Evolutionary conservation across 1,140 invertebrate genomes (phyloP), one percentile per base, ranked within the genome.

Genomic region (Sinonovacula constricta): DNA sequence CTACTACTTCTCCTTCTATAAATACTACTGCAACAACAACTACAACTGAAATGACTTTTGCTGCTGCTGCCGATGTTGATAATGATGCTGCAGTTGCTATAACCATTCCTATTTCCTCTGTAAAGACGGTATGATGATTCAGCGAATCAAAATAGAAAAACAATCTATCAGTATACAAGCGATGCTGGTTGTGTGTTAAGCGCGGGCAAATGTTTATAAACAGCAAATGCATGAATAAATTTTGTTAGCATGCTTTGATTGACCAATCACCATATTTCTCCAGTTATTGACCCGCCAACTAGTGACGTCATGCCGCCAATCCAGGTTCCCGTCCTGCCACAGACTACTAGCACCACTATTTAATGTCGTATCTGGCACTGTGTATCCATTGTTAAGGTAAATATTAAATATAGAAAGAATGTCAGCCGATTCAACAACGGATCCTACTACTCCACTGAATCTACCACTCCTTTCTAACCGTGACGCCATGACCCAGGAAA

Each of bases 1-100:
- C 54, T 26, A 69, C 78, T 72, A 36, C 76, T 30, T 45, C 14
- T 75, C 39, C 53, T 63, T 36, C 30, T n/a, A 33, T 30, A 3
- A 60, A 2, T 10, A 60, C 22, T 26, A 28, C 30, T 3, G 4
- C 30, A 28, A 26, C 24, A 60, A 60, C 22, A 7, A 26, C 30
- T 60, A 60, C 4, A 24, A 2, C 31, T 26, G n/a, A 24, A 2
- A 60, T 15, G 18, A 26, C 30, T 60, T 60, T 3, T 60, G 18
- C 24, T 15, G 10, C 14, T 57, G n/a, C n/a, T n/a, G n/a, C n/a
- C n/a, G n/a, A n/a, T n/a, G n/a, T n/a, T n/a, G n/a, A n/a, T n/a
- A n/a, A 15, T 10, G 10, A 57, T 57, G 10, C 54, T 57, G 7
- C 24, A 10, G 24, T 57, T 26, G 54, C 54, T 15, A 26, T 24